Percentiles rank a stretch among this genome's conserved stretches.
These are phyloP conservation scores for Platichthys stellatus DNA, from an alignment of 2,113 vertebrate genomes.

Conservation along the genomic window DNA sequence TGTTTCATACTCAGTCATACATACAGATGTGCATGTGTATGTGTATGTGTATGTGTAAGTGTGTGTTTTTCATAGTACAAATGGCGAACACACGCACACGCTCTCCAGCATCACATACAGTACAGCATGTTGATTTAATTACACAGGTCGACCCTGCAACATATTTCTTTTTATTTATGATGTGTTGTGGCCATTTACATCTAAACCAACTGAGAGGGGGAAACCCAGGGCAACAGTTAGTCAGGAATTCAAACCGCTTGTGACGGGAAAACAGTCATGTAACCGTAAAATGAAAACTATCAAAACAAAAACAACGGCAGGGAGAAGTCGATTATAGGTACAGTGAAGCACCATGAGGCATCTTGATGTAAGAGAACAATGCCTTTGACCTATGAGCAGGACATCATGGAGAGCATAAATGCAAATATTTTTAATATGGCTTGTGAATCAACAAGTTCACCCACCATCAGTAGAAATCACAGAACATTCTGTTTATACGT, in stretches of 20 bases:
- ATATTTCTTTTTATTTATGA: conserved; percentile 80
- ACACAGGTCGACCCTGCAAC: conserved; percentile 72
- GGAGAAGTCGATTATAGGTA: not conserved
- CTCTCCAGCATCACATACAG: conserved; percentile 54
- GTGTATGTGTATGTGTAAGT: conserved; percentile 35
- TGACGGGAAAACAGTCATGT: conserved; percentile 26
- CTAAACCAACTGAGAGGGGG: conserved; percentile 55
- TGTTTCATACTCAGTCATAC: not conserved
- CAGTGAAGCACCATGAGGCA: not conserved
- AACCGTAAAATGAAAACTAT: conserved; percentile 28
- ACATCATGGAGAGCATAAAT: not conserved
- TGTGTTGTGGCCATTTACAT: conserved; percentile 70
- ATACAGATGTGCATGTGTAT: conserved; percentile 22
- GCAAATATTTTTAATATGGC: too few species aligned
- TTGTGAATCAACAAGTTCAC: not conserved
- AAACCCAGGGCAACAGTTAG: conserved; percentile 70
- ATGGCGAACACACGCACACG: conserved; percentile 71
- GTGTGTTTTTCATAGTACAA: conserved; percentile 44
- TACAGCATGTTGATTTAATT: conserved; percentile 78
- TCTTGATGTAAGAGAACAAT: not conserved
- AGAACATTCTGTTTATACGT: not conserved
- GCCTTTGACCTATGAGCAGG: not conserved
- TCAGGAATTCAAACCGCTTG: conserved; percentile 61
- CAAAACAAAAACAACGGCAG: conserved; percentile 35
- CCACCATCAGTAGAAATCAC: not conserved